Conservation (phyloP, 64 coral and sea anemone genomes). For the Pocillopora damicornis region DNA sequence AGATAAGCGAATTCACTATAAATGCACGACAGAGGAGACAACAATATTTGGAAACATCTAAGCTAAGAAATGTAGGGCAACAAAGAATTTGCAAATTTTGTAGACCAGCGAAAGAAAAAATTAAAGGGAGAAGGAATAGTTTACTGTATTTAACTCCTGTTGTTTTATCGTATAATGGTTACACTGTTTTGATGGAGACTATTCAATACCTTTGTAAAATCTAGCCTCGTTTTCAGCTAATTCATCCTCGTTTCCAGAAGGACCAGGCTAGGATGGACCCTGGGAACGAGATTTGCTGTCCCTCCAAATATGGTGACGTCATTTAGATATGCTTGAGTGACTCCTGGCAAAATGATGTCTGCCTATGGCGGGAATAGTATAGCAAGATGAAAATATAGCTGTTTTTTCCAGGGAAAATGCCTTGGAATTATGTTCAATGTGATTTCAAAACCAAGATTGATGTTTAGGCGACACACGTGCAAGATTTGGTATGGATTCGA, state of each 20-base stretch:
- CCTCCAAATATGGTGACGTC: conserved; percentile 42
- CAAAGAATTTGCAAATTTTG: too few species aligned
- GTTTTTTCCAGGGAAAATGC: conserved; percentile 22
- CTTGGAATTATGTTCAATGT: background rate
- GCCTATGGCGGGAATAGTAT: conserved; percentile 57
- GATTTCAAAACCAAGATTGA: conserved; percentile 9
- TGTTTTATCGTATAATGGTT: too few species aligned
- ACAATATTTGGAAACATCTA: too few species aligned
- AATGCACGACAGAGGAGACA: too few species aligned
- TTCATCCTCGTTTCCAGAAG: background rate
- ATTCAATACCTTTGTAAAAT: too few species aligned
- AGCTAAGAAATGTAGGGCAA: too few species aligned
- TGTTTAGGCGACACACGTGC: conserved; percentile 16
- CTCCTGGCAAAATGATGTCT: conserved; percentile 51
- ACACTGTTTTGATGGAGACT: too few species aligned
- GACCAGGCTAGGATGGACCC: background rate
- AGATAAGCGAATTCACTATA: too few species aligned
- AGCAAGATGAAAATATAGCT: conserved; percentile 41
- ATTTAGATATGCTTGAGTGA: conserved; percentile 47
- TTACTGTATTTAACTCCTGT: too few species aligned
- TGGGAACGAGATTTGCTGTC: background rate
- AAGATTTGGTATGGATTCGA: conserved; percentile 63
- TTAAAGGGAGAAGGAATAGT: too few species aligned
- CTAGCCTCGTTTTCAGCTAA: too few species aligned
- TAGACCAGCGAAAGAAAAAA: too few species aligned